Conservation (phyloP, 2,888 invertebrate species). For the Leucoma salicis region DNA sequence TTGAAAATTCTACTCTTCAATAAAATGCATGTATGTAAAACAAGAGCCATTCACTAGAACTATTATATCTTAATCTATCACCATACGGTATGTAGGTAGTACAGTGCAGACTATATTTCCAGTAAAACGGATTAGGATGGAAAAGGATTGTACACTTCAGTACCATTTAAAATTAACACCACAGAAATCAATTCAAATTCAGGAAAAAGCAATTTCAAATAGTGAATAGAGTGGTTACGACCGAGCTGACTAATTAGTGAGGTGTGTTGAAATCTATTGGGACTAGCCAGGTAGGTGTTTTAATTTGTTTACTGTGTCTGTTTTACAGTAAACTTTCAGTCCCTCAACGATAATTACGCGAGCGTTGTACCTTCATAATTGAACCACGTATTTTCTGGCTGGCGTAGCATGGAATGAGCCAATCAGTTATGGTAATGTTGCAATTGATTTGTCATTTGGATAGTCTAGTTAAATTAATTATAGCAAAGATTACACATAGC, state of each 20-base stretch:
- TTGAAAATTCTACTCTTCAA: too few species aligned
- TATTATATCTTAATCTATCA: too few species aligned
- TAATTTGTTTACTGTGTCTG: slow-evolving; percentile 43
- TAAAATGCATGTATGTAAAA: too few species aligned
- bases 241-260: slow-evolving; percentile 61
- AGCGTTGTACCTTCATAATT: slow-evolving; percentile 36
- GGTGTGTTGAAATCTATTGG: slow-evolving; percentile 58
- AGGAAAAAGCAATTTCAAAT: slow-evolving; percentile 35
- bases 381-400: slow-evolving; percentile 25
- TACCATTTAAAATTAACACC: slow-evolving; percentile 17
- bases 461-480: background rate
- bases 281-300: slow-evolving; percentile 41
- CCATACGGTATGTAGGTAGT: too few species aligned
- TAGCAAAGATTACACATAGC: too few species aligned
- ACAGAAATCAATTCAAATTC: slow-evolving; percentile 19
- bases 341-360: slow-evolving; percentile 41
- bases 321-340: slow-evolving; percentile 55
- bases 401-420: slow-evolving; percentile 19
- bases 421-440: slow-evolving; percentile 62
- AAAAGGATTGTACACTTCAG: too few species aligned
- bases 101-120: too few species aligned
- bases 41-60: too few species aligned
- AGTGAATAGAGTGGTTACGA: slow-evolving; percentile 43
- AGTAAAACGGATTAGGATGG: too few species aligned
- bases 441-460: background rate